Percentiles rank a stretch among this genome's conserved stretches.
Evolutionary conservation across 2,888 invertebrate genomes (phyloP).

Genomic region (Morinoia aosen): DNA sequence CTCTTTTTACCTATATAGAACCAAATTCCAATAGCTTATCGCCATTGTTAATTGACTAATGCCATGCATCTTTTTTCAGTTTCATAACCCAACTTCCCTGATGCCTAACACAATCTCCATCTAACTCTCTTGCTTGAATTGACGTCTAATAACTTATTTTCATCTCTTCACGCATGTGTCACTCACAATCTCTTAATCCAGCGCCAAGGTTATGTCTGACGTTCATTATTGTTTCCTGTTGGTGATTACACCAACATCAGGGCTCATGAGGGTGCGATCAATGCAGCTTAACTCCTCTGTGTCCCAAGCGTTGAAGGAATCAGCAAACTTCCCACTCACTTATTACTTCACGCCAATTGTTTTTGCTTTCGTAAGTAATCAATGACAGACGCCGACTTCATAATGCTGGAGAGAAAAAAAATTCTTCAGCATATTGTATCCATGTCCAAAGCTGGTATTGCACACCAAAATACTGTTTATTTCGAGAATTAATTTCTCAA

Average conservation of each 20-base stretch:
- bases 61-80: not conserved
- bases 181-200: not conserved
- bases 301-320: not conserved
- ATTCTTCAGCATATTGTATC: too few relatives aligned
- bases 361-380: not conserved
- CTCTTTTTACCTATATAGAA: too few relatives aligned
- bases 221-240: not conserved
- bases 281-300: not conserved
- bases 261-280: not conserved
- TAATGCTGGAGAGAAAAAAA: not conserved
- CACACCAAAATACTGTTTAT: too few relatives aligned
- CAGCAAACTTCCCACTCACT: not conserved
- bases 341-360: not conserved
- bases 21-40: too few relatives aligned
- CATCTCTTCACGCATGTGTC: not conserved
- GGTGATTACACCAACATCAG: not conserved
- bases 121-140: not conserved
- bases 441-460: too few relatives aligned
- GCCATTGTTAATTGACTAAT: not conserved
- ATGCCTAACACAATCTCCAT: not conserved
- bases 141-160: not conserved
- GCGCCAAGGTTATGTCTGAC: conserved; percentile 15
- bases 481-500: too few relatives aligned
- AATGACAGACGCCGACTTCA: not conserved
- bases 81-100: not conserved